Percentiles rank a stretch among this genome's conserved stretches.
Evolutionary conservation across 2,888 invertebrate species (phyloP).

Genomic region (Caenorhabditis uteleia): DNA sequence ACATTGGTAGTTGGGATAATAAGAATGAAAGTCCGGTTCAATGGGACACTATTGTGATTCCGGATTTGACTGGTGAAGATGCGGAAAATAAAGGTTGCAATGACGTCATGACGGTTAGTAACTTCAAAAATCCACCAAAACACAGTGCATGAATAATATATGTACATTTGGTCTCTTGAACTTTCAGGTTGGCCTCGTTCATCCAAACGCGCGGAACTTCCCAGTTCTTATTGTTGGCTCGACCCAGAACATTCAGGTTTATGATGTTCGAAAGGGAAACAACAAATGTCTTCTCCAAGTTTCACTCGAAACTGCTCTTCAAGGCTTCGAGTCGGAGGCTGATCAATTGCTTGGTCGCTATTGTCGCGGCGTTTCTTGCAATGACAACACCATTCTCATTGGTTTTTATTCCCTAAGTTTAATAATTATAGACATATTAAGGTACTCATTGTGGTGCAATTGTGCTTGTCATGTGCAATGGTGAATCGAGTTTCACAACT

Average conservation of each 20-base stretch:
- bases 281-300: conserved; percentile 11
- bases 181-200: conserved; percentile 50
- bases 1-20: conserved; percentile 29
- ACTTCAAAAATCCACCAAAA: no score
- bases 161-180: no score
- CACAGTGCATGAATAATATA: neutral
- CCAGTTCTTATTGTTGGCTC: conserved; percentile 56
- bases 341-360: conserved; percentile 21
- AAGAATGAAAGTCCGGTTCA: conserved; percentile 11
- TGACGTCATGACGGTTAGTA: conserved; percentile 18
- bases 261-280: conserved; percentile 25
- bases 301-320: neutral
- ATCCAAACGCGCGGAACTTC: conserved; percentile 49
- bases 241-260: conserved; percentile 34
- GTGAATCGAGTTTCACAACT: conserved; percentile 45
- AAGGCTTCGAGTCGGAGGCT: neutral
- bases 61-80: neutral
- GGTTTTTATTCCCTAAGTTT: conserved; percentile 31
- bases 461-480: conserved; percentile 55
- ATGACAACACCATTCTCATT: conserved; percentile 58
- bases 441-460: conserved; percentile 61
- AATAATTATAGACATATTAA: conserved; percentile 8
- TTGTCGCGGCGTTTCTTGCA: conserved; percentile 54
- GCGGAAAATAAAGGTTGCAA: neutral
- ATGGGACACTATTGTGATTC: conserved; percentile 15